Evolutionary conservation across 2,797 vertebrate genomes (phyloP).

Genomic region (Micromesistius poutassou): DNA sequence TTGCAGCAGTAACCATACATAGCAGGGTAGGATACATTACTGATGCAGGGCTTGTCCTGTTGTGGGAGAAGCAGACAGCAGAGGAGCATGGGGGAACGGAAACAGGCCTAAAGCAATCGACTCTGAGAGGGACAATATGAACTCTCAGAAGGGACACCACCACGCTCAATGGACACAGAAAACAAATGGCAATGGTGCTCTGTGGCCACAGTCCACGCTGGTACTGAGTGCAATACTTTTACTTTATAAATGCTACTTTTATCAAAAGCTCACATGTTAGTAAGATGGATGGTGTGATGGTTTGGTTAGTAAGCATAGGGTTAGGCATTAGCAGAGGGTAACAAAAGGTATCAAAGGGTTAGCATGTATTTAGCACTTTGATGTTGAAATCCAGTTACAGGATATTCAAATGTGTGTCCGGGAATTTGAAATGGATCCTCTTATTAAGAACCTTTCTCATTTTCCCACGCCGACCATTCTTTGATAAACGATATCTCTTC

Average conservation of each 20-base stretch:
- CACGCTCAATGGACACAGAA: constrained; percentile 58
- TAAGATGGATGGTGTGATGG: neutral
- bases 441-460: constrained; percentile 40
- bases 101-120: constrained; percentile 50
- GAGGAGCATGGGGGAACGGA: constrained; percentile 69
- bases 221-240: neutral
- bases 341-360: too few relatives aligned
- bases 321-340: neutral
- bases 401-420: constrained; percentile 32
- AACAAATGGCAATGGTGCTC: constrained; percentile 16
- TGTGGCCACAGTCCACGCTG: constrained; percentile 7
- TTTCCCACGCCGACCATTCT: constrained; percentile 27
- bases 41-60: constrained; percentile 60
- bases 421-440: constrained; percentile 38
- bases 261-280: neutral
- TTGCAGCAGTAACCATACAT: constrained; percentile 69
- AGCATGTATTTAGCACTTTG: neutral
- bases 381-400: constrained; percentile 9
- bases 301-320: neutral
- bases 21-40: constrained; percentile 35
- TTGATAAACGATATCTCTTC: constrained; percentile 13
- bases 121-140: constrained; percentile 61
- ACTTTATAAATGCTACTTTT: neutral
- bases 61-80: constrained; percentile 53
- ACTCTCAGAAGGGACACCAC: constrained; percentile 70